Conservation (phyloP, 2,113 vertebrate species). For the Lates calcarifer region DNA sequence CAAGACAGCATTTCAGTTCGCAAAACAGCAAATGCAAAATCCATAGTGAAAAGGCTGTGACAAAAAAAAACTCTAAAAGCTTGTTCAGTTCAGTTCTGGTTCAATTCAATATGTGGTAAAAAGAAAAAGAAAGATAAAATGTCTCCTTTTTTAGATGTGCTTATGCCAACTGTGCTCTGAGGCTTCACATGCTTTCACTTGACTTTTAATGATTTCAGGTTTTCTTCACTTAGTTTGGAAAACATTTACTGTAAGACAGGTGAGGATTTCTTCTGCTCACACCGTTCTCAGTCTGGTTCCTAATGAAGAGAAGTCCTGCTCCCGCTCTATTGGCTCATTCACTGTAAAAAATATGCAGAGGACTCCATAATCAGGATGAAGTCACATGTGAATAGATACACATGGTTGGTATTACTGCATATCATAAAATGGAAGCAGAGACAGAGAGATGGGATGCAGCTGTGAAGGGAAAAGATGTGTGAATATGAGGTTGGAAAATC, state of each 20-base stretch:
- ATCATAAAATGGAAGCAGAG: constrained; percentile 8
- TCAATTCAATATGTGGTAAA: too few relatives aligned
- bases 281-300: background rate
- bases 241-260: constrained; percentile 1
- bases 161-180: background rate
- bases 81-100: too few relatives aligned
- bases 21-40: background rate
- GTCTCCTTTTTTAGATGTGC: too few relatives aligned
- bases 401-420: background rate
- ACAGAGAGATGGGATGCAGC: background rate
- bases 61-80: background rate
- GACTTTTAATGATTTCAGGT: constrained; percentile 8
- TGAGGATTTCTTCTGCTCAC: background rate
- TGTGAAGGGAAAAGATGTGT: background rate
- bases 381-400: constrained; percentile 1
- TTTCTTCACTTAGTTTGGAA: background rate
- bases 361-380: constrained; percentile 1
- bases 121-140: too few relatives aligned
- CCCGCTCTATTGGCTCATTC: background rate
- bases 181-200: too few relatives aligned
- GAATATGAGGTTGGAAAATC: background rate
- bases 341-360: constrained; percentile 8
- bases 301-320: constrained; percentile 4
- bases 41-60: background rate
- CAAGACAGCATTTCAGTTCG: background rate